Base-by-base conservation (phyloP, 2,113 vertebrate species). In the Myotis lucifugus region DNA sequence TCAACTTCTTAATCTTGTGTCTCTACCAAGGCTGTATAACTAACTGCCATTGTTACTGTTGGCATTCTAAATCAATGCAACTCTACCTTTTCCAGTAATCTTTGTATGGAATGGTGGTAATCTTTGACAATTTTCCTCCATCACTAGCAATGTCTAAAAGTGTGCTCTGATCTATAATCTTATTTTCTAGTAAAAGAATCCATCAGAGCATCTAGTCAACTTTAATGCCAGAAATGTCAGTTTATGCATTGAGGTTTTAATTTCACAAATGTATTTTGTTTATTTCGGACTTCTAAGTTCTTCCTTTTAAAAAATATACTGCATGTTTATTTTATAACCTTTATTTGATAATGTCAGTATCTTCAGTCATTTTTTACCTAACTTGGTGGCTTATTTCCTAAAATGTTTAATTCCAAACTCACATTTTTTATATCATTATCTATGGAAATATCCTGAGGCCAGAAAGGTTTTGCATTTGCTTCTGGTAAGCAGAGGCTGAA, bases 211-310 rank as follows among this genome's bases (percentile, higher is more conserved):
- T 84, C 40, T 70, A 21, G 21, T 54, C 50, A 56, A 66, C 73
- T 66, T 69, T 66, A 56, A 74, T 87, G 48, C 48, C 56, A 73
- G 32, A 88, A 42, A 6, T 54, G 52, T 92, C 10, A 77, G 46
- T 86, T 42, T 56, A 56, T 56, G 54, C 48, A 50, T 42, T 69
- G 46, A 94, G n/a, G 77, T 83, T 67, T 95, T 84, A 81, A 88
- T 93, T 91, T 94, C 66, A 93, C 13, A 52, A 84, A 27, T 92
- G 27, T 42, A 79, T 61, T 70, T 93, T 77, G 46, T 93, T 91
- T 67, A 84, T 64, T 77, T 84, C 37, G 90, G 48, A 87, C 69
- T 64, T 72, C 10, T 67, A 42, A 67, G 21, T 61, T 42, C 32
- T 86, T 78, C 37, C 82, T 88, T 64, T 56, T 42, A 25, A 66